These are phyloP conservation scores for Tetranychus truncatus DNA, from an alignment of 2,888 invertebrate genomes.

Conservation along the genomic window DNA sequence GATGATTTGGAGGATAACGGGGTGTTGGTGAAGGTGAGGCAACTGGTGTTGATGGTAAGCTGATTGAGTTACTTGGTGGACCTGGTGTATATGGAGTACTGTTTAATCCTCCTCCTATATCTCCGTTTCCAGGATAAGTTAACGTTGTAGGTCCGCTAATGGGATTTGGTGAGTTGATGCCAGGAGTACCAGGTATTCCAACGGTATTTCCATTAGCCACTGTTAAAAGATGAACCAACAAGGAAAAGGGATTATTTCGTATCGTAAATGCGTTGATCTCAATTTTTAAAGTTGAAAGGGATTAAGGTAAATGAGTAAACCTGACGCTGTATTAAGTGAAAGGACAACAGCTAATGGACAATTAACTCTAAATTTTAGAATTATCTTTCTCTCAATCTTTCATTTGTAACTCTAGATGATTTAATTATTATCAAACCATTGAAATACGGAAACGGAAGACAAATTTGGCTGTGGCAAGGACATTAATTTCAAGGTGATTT, in stretches of 20 bases:
- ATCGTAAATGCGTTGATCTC: no score
- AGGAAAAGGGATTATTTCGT: neutral
- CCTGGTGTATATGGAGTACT: neutral
- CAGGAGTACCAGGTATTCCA: neutral
- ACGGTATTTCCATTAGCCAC: neutral
- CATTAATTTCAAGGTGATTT: neutral
- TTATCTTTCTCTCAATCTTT: no score
- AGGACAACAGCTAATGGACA: no score
- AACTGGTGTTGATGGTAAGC: neutral
- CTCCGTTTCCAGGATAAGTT: neutral
- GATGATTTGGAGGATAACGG: constrained; percentile 72
- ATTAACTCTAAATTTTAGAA: no score
- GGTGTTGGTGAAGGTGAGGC: neutral
- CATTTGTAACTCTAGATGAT: no score
- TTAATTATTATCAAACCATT: neutral
- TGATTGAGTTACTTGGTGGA: neutral
- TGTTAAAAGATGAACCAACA: neutral
- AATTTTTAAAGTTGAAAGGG: no score
- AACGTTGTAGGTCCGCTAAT: neutral
- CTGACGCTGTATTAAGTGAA: no score
- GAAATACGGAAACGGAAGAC: neutral
- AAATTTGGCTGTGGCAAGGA: neutral
- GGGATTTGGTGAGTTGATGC: neutral
- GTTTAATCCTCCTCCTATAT: neutral
- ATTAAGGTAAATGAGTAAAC: no score